phyloP scores from a whole-genome alignment of 2,113 vertebrate species.

The Labeo catla region DNA sequence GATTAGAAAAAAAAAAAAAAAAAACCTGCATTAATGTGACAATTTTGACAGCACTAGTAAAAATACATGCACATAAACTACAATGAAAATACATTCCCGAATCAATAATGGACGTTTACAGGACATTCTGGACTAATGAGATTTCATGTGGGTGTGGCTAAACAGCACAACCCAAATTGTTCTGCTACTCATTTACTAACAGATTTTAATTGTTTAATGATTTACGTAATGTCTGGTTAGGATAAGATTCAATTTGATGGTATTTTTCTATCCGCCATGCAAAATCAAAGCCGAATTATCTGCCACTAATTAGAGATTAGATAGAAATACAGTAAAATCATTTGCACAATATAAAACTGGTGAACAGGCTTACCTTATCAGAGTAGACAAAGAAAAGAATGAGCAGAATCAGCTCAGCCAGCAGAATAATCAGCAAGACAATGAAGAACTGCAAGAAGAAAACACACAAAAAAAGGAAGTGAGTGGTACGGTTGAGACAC shows the following conservation, averaged over 20 bases:
- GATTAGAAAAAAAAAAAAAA: too few species aligned
- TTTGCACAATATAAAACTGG: background rate
- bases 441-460: constrained; percentile 90
- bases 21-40: too few species aligned
- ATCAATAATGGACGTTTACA: background rate
- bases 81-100: background rate
- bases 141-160: background rate
- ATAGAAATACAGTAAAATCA: background rate
- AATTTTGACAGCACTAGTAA: background rate
- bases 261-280: background rate
- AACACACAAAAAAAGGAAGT: constrained; percentile 28
- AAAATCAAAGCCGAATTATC: background rate
- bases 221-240: background rate
- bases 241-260: background rate
- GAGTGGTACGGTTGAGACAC: background rate
- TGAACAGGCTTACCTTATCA: constrained; percentile 86
- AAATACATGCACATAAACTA: background rate
- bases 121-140: background rate
- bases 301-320: background rate
- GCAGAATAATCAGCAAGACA: constrained; percentile 92
- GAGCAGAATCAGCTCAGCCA: constrained; percentile 92
- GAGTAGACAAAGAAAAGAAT: constrained; percentile 98
- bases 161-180: background rate
- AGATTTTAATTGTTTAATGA: background rate
- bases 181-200: background rate